phyloP scores from a whole-genome alignment of 2,888 invertebrate species.

The Noctua comes region DNA sequence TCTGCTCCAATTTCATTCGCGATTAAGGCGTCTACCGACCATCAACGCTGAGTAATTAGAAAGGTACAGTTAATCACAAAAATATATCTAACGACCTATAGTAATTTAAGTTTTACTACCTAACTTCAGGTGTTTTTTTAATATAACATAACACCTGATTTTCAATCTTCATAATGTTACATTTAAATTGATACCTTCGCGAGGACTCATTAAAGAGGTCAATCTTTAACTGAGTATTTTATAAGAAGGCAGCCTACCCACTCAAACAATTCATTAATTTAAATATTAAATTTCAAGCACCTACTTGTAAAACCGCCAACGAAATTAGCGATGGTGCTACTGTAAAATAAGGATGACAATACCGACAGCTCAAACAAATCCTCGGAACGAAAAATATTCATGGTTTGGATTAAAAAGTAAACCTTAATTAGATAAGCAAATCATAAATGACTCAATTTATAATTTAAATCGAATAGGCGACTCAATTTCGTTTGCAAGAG shows the following conservation, averaged over 20 bases:
- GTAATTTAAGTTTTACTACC: not conserved
- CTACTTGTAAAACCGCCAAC: not conserved
- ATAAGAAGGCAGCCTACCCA: not conserved
- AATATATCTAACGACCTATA: conserved; percentile 21
- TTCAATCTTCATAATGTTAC: too few relatives aligned
- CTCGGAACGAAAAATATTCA: conserved; percentile 13
- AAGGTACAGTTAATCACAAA: conserved; percentile 23
- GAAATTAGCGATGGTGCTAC: conserved; percentile 9
- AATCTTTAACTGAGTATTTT: not conserved
- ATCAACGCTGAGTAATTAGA: conserved; percentile 42
- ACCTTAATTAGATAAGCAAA: conserved; percentile 7
- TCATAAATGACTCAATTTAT: not conserved
- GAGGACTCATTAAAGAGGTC: too few relatives aligned
- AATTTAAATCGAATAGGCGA: not conserved
- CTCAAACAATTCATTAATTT: not conserved
- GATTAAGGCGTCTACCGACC: conserved; percentile 18
- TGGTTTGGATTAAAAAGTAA: conserved; percentile 8
- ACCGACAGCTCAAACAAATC: conserved; percentile 11
- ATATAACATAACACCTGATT: too few relatives aligned
- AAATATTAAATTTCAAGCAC: not conserved
- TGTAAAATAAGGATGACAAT: conserved; percentile 12
- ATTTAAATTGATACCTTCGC: too few relatives aligned
- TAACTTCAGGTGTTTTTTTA: not conserved
- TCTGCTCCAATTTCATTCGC: conserved; percentile 25
- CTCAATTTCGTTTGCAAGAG: not conserved